Base-by-base conservation (phyloP, 1,140 invertebrate genomes). In the Calephelis virginiensis region DNA sequence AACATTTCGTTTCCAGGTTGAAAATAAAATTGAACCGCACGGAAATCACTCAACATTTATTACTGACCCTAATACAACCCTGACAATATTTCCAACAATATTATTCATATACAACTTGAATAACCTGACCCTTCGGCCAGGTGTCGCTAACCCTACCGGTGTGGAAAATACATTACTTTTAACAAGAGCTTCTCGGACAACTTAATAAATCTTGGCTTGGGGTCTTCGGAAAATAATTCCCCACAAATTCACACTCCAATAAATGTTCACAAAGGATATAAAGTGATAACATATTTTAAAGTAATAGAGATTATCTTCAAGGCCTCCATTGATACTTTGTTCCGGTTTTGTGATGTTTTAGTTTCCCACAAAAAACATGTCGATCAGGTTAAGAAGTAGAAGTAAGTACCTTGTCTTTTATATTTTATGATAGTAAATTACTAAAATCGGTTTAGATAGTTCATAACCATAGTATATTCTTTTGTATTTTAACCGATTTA, bases 191-290 rank as follows among this genome's bases (percentile, higher is more conserved):
- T n/a, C n/a, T n/a, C 14, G 14, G 50, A 56, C 13, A 56, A 56
- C 50, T 56, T 56, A 56, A 56, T 56, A 56, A 56, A 56, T 56
- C 50, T 56, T 56, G 50, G 50, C 50, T 56, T 17, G 14, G 50
- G 50, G 17, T 56, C 50, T 56, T 56, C 50, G 50, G 50, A 56
- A 56, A 56, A 56, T 56, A 17, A 56, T 56, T 56, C 50, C 17
- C 50, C 50, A 17, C 50, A 53, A 53, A 53, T 53, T 53, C 50
- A 53, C 50, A 53, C 50, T 53, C 17, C 50, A 53, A 53, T 53
- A 53, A 53, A 53, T 53, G 50, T 53, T 53, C 50, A 53, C 50
- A 53, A 53, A 53, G 50, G 50, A 10, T 14, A 50, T 50, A 50
- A 14, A 50, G 49, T 17, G 49, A 50, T 50, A 50, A 50, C 48